phyloP scores from a whole-genome alignment of 2,113 vertebrate genomes.

The Rostratula benghalensis region DNA sequence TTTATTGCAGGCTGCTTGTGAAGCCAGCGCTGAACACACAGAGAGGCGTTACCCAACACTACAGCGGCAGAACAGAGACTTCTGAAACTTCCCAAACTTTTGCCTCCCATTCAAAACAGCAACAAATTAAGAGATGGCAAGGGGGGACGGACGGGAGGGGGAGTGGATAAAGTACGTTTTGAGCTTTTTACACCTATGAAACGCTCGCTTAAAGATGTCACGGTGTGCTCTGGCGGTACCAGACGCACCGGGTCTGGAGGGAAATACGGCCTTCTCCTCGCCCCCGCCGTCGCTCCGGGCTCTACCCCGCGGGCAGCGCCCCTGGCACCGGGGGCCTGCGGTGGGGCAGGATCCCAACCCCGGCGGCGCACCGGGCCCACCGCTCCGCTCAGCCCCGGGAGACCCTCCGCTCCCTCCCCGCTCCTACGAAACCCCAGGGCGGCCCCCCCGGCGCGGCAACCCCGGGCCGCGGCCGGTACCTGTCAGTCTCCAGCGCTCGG shows the following conservation, averaged over 20 bases:
- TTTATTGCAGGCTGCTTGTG: background rate
- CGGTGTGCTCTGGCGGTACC: background rate
- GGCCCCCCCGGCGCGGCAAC: background rate
- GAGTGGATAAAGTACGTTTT: background rate
- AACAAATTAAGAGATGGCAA: background rate
- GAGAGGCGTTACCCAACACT: background rate
- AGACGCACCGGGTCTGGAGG: background rate
- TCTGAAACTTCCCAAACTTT: background rate
- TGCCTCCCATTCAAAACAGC: background rate
- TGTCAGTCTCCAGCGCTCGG: conserved; percentile 86
- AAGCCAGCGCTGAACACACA: rapidly evolving
- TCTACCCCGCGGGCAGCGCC: no score
- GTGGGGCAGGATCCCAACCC: background rate
- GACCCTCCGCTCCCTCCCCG: background rate
- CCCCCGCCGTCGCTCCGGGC: background rate
- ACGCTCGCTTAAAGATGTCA: background rate
- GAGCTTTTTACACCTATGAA: background rate
- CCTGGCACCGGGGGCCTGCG: no score
- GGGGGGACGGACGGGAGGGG: rapidly evolving
- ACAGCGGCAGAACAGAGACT: background rate
- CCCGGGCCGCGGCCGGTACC: conserved; percentile 67
- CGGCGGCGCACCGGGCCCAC: background rate
- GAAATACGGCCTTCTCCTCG: background rate
- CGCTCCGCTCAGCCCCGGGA: background rate
- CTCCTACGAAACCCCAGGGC: background rate